These are phyloP conservation scores for Drosophila pullipes DNA, from an alignment of 2,888 invertebrate genomes.

Conservation along the genomic window DNA sequence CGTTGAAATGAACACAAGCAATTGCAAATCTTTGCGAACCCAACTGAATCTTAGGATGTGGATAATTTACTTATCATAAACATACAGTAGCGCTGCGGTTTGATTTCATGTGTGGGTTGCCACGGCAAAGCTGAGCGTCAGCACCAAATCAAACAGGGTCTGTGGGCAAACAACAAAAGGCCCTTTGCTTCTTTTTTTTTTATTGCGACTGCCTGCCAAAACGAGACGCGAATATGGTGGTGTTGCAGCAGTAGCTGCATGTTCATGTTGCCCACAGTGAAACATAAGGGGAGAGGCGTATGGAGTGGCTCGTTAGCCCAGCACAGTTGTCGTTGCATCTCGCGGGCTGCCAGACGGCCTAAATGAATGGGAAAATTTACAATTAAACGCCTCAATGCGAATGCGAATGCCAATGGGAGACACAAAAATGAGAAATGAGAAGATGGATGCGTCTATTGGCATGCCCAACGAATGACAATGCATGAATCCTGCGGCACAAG, in stretches of 20 bases:
- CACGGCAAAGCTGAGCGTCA: slow-evolving; percentile 11
- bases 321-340: slow-evolving; percentile 2
- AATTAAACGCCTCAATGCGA: slow-evolving; percentile 63
- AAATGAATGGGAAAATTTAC: slow-evolving; percentile 72
- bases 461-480: slow-evolving; percentile 63
- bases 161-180: neutral
- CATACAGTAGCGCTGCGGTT: neutral
- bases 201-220: slow-evolving; percentile 21
- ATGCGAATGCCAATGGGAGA: slow-evolving; percentile 13
- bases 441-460: slow-evolving; percentile 49
- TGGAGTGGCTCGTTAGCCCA: slow-evolving; percentile 13
- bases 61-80: neutral
- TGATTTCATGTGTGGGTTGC: neutral
- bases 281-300: neutral
- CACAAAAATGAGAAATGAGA: slow-evolving; percentile 16
- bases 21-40: neutral
- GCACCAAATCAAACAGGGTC: slow-evolving; percentile 8
- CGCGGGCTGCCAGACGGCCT: slow-evolving; percentile 33
- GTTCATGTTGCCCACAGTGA: neutral
- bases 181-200: neutral
- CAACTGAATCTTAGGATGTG: slow-evolving; percentile 2
- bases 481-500: slow-evolving; percentile 47
- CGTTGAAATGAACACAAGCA: neutral
- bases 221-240: slow-evolving; percentile 18
- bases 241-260: neutral